Evolutionary conservation across 1,140 invertebrate species (phyloP).

Genomic region (Drosophila guanche): DNA sequence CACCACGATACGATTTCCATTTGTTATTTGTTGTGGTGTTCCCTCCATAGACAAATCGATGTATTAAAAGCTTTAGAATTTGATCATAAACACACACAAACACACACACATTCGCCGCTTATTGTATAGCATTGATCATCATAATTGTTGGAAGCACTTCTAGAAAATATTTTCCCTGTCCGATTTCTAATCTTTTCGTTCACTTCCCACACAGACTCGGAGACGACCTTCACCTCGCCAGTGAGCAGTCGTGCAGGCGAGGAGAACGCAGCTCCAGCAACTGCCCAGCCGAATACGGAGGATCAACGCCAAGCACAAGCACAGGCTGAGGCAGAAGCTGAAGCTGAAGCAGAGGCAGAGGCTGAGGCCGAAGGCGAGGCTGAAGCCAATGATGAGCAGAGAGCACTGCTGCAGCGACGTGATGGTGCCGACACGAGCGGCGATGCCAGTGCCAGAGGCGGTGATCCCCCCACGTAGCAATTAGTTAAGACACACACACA

Average conservation of each 20-base stretch:
- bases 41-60: conserved; percentile 17
- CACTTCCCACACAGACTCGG: conserved; percentile 61
- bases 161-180: background rate
- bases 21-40: background rate
- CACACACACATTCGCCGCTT: conserved; percentile 50
- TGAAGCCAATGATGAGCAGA: conserved; percentile 76
- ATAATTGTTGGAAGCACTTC: conserved; percentile 24
- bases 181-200: conserved; percentile 11
- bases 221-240: conserved; percentile 81
- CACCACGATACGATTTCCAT: conserved; percentile 21
- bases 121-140: conserved; percentile 37
- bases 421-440: conserved; percentile 30
- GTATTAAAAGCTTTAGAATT: conserved; percentile 50
- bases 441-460: conserved; percentile 44
- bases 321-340: conserved; percentile 26
- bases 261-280: conserved; percentile 11
- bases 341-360: background rate
- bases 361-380: conserved; percentile 43
- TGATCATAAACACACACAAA: conserved; percentile 24
- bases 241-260: conserved; percentile 43
- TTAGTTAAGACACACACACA: conserved; percentile 61
- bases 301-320: conserved; percentile 10
- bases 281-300: conserved; percentile 16
- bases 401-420: conserved; percentile 59
- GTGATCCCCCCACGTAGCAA: conserved; percentile 77